A percentile compares a stretch with the other conserved stretches of the same genome.
These are phyloP conservation scores for Syrista parreyssii DNA, from an alignment of 2,888 invertebrate genomes.

Conservation along the genomic window DNA sequence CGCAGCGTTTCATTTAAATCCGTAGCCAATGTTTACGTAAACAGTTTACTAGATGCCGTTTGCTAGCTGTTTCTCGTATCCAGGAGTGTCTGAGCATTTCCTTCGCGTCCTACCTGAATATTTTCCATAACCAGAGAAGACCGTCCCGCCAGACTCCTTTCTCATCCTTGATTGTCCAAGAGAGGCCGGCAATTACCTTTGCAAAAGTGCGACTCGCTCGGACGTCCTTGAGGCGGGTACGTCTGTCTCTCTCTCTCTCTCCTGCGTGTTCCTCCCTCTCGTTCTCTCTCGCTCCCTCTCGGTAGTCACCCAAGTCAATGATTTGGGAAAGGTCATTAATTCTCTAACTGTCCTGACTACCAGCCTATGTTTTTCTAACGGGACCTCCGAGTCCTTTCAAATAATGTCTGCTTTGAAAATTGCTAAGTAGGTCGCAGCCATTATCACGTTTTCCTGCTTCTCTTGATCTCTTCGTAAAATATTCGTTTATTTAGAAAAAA, in stretches of 20 bases:
- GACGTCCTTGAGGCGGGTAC: neutral
- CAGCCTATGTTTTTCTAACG: neutral
- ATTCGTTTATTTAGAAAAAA: too few relatives aligned
- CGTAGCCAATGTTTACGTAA: neutral
- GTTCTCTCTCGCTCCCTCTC: neutral
- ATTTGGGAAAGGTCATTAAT: constrained; percentile 6
- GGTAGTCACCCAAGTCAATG: neutral
- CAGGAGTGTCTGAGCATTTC: neutral
- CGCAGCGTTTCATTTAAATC: neutral
- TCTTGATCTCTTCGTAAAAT: neutral
- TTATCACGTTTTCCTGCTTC: neutral
- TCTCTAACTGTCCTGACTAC: neutral
- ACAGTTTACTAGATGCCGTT: neutral
- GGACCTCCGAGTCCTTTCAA: neutral
- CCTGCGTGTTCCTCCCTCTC: neutral
- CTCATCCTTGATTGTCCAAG: neutral
- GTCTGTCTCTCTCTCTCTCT: neutral
- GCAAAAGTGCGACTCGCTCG: neutral
- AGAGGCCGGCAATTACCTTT: neutral
- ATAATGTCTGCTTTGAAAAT: neutral
- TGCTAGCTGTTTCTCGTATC: neutral
- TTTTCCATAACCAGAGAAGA: neutral
- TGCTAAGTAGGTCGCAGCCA: neutral
- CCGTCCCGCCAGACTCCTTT: neutral
- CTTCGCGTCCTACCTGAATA: neutral